Evolutionary conservation across 2,113 vertebrate species (phyloP).

Genomic region (Colossoma macropomum): DNA sequence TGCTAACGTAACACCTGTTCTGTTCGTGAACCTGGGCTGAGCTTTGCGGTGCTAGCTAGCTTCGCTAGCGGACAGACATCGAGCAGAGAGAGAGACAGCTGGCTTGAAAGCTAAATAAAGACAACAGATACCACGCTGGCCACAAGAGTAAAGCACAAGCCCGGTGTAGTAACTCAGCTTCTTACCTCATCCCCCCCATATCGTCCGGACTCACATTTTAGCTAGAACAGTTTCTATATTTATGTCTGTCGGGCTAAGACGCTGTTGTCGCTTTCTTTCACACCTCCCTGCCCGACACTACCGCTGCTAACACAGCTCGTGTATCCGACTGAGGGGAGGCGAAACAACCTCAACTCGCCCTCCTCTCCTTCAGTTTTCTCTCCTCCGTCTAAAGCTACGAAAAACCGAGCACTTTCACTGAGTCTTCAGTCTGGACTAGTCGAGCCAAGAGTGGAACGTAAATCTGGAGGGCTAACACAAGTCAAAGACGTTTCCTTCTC

Average conservation of each 20-base stretch:
- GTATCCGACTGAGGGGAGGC: not conserved
- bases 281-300: not conserved
- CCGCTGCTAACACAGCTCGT: not conserved
- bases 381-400: too few species aligned
- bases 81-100: too few species aligned
- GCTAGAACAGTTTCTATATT: too few species aligned
- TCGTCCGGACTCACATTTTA: too few species aligned
- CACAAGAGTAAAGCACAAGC: too few species aligned
- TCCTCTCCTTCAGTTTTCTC: not conserved
- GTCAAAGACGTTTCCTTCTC: not conserved
- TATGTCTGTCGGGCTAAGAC: too few species aligned
- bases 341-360: not conserved
- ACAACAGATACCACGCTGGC: too few species aligned
- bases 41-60: too few species aligned
- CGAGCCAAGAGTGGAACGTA: slow-evolving; percentile 15
- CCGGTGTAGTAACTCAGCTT: too few species aligned
- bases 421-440: slow-evolving; percentile 47
- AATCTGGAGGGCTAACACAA: not conserved
- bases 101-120: too few species aligned
- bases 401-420: slow-evolving; percentile 56
- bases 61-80: too few species aligned
- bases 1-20: not conserved
- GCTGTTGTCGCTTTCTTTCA: not conserved
- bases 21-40: not conserved
- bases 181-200: too few species aligned